Percentiles rank a stretch among this genome's conserved stretches.
Conservation (phyloP, 2,113 vertebrate genomes). For the Condylura cristata region DNA sequence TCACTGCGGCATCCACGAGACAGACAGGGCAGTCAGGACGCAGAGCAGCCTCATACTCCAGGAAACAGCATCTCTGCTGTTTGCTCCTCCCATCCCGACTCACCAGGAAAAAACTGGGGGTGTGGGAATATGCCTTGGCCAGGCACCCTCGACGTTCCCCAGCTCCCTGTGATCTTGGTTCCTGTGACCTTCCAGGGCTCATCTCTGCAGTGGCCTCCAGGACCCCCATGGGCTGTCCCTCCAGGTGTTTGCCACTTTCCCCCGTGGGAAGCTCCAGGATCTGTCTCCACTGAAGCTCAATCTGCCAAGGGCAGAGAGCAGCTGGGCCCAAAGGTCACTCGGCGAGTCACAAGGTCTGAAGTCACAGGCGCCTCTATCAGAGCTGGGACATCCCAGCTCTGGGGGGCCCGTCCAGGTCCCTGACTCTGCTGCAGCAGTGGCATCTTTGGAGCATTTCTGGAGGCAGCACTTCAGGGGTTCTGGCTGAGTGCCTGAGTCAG, state of each 20-base stretch:
- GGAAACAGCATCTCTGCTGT: neutral
- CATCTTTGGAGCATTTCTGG: neutral
- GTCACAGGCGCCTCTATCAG: too few species aligned
- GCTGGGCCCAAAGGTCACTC: neutral
- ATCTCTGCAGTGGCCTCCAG: neutral
- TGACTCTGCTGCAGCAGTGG: too few species aligned
- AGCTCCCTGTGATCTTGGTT: neutral
- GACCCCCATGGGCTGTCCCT: too few species aligned
- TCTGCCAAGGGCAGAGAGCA: neutral
- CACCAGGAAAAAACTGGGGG: too few species aligned
- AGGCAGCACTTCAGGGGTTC: neutral
- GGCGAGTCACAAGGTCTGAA: neutral
- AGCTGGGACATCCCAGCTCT: fast-evolving
- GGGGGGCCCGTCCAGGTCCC: neutral
- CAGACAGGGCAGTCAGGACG: neutral
- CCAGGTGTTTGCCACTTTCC: neutral
- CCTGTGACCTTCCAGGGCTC: neutral
- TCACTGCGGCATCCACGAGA: neutral
- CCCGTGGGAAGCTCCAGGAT: neutral
- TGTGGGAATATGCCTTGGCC: neutral
- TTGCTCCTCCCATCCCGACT: neutral
- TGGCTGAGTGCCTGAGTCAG: neutral
- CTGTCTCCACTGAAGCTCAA: neutral
- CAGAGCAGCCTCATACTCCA: too few species aligned
- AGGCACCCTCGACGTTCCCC: fast-evolving